Evolutionary conservation across 2,888 invertebrate genomes (phyloP).

Genomic region (Desoria tigrina): DNA sequence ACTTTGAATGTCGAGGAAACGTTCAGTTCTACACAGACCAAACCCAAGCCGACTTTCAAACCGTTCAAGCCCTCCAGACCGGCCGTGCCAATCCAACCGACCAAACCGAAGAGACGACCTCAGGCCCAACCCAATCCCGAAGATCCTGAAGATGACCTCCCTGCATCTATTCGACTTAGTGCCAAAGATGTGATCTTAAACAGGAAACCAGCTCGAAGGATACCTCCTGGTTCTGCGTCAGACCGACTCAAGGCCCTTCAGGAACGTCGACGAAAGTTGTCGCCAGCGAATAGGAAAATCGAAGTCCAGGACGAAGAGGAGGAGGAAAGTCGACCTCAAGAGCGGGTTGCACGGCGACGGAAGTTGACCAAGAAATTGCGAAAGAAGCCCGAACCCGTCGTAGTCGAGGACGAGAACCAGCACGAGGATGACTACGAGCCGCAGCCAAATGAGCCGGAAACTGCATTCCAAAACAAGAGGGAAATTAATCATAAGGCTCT

Average conservation of each 20-base stretch:
- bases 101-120: conserved; percentile 22
- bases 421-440: conserved; percentile 5
- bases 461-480: conserved; percentile 27
- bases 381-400: background rate
- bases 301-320: conserved; percentile 22
- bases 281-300: conserved; percentile 6
- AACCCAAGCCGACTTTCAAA: conserved; percentile 32
- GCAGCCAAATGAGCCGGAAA: conserved; percentile 1
- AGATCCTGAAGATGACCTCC: conserved; percentile 35
- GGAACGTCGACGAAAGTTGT: conserved; percentile 42
- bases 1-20: conserved; percentile 10
- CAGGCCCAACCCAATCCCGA: conserved; percentile 11
- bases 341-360: background rate
- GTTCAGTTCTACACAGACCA: conserved; percentile 3
- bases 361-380: conserved; percentile 16
- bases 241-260: conserved; percentile 46
- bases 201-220: conserved; percentile 50
- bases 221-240: conserved; percentile 50
- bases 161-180: conserved; percentile 42
- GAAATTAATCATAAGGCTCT: conserved; percentile 28
- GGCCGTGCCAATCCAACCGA: background rate
- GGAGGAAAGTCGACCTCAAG: conserved; percentile 12
- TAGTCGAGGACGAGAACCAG: conserved; percentile 17
- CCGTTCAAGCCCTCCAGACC: conserved; percentile 23
- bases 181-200: conserved; percentile 48